These are phyloP conservation scores for Coenonympha glycerion DNA, from an alignment of 2,888 invertebrate genomes.

Conservation along the genomic window DNA sequence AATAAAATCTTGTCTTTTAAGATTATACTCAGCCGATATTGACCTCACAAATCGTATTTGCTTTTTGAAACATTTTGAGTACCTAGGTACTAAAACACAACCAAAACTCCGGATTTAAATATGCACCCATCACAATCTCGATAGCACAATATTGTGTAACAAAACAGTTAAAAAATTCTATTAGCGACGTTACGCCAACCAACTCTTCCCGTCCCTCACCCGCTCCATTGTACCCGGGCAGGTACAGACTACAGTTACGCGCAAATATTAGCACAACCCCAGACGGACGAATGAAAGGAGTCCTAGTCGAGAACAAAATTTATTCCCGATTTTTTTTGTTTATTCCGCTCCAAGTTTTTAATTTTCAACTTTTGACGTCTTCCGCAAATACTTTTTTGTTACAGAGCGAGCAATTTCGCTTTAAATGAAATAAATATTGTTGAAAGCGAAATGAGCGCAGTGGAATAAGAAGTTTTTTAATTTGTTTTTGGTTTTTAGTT, in stretches of 20 bases:
- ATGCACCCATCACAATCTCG: background rate
- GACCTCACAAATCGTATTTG: too few species aligned
- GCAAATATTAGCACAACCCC: slow-evolving; percentile 69
- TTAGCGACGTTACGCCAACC: background rate
- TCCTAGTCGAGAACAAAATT: slow-evolving; percentile 40
- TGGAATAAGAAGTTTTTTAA: background rate
- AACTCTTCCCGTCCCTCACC: slow-evolving; percentile 29
- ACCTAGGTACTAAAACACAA: background rate
- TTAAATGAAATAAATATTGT: slow-evolving; percentile 6
- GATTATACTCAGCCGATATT: too few species aligned
- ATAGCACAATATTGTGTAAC: background rate
- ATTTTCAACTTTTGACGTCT: slow-evolving; percentile 11
- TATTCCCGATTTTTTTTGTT: slow-evolving; percentile 29
- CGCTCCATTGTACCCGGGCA: slow-evolving; percentile 60
- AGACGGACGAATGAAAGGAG: slow-evolving; percentile 47
- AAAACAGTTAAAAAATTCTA: background rate
- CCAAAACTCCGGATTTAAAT: background rate
- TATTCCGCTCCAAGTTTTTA: slow-evolving; percentile 24
- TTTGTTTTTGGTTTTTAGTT: too few species aligned
- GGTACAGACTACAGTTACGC: slow-evolving; percentile 55
- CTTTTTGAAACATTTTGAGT: too few species aligned
- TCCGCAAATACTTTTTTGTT: slow-evolving; percentile 6
- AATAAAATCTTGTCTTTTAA: too few species aligned
- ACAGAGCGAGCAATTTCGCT: background rate
- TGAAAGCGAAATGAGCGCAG: background rate